These are phyloP conservation scores for Pungitius pungitius DNA, from an alignment of 2,113 vertebrate genomes.

Conservation along the genomic window DNA sequence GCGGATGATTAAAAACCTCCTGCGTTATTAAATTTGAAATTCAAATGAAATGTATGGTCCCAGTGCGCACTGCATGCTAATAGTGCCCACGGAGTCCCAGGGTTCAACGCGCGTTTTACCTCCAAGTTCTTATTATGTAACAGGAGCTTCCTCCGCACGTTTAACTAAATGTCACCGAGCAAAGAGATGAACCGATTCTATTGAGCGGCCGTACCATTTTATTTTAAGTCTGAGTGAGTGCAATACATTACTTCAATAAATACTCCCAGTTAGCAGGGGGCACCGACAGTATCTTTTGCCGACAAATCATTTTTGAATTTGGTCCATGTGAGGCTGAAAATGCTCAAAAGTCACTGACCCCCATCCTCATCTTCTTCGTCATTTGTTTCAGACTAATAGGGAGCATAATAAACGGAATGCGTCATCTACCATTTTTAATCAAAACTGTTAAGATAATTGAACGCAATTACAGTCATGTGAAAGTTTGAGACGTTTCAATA, in stretches of 20 bases:
- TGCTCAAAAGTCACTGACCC: conserved; percentile 33
- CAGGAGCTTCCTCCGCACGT: conserved; percentile 52
- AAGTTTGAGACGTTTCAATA: conserved; percentile 62
- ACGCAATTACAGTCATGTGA: conserved; percentile 75
- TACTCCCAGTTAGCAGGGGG: conserved; percentile 21
- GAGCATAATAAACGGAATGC: conserved; percentile 59
- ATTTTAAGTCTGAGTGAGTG: conserved; percentile 39
- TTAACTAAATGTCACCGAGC: conserved; percentile 59
- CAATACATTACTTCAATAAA: conserved; percentile 53
- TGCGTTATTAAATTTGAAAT: conserved; percentile 99
- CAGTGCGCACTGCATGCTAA: conserved; percentile 93
- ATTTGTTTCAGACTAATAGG: conserved; percentile 33
- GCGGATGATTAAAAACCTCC: conserved; percentile 99
- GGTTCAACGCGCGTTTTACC: conserved; percentile 77
- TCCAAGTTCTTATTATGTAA: conserved; percentile 73
- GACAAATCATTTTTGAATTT: conserved; percentile 25
- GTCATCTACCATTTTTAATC: conserved; percentile 65
- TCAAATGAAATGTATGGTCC: conserved; percentile 99
- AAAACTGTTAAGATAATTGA: conserved; percentile 76
- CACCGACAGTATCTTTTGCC: conserved; percentile 26
- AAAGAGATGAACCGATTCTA: conserved; percentile 63
- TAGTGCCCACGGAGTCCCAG: conserved; percentile 82
- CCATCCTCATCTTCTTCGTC: conserved; percentile 28
- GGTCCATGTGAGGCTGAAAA: conserved; percentile 26
- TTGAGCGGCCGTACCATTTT: conserved; percentile 40